These are phyloP conservation scores for Drosophila trapezifrons DNA, from an alignment of 1,140 invertebrate genomes.

Conservation along the genomic window DNA sequence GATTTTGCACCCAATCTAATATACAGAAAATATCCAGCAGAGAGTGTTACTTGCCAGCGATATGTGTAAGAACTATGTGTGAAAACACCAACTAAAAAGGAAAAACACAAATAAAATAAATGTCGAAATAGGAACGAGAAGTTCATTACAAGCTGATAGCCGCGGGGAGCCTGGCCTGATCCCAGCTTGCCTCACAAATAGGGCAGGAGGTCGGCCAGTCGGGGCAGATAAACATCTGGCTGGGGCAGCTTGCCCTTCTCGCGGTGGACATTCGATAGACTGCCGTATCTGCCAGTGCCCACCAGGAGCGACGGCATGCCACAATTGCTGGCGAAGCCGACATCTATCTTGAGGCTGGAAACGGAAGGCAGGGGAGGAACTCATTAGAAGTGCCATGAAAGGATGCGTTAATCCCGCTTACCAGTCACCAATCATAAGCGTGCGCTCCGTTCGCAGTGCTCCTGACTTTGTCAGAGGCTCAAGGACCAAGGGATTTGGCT, in stretches of 20 bases:
- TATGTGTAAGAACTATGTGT: conserved; percentile 30
- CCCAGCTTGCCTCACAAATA: conserved; percentile 14
- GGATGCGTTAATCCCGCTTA: conserved; percentile 73
- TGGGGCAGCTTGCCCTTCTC: conserved; percentile 76
- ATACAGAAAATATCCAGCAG: conserved; percentile 12
- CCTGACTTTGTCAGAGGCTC: conserved; percentile 81
- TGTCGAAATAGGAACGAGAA: neutral
- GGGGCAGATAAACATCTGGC: conserved; percentile 90
- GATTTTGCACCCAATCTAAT: conserved; percentile 20
- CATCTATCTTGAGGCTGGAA: conserved; percentile 93
- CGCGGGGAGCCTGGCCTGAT: neutral
- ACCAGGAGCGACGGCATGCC: conserved; percentile 93
- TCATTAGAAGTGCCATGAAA: conserved; percentile 20
- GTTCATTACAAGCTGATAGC: conserved; percentile 9
- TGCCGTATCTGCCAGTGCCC: conserved; percentile 89
- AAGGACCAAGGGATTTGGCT: conserved; percentile 86
- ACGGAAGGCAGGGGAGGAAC: neutral
- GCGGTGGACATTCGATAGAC: conserved; percentile 83
- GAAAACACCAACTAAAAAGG: conserved; percentile 19
- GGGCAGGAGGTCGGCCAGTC: conserved; percentile 87
- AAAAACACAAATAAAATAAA: conserved; percentile 30
- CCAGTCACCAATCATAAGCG: conserved; percentile 97
- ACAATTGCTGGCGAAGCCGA: conserved; percentile 92
- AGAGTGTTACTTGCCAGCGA: conserved; percentile 46
- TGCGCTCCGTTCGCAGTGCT: conserved; percentile 89